phyloP scores from a whole-genome alignment of 2,113 vertebrate species.

The Tringa solitaria region DNA sequence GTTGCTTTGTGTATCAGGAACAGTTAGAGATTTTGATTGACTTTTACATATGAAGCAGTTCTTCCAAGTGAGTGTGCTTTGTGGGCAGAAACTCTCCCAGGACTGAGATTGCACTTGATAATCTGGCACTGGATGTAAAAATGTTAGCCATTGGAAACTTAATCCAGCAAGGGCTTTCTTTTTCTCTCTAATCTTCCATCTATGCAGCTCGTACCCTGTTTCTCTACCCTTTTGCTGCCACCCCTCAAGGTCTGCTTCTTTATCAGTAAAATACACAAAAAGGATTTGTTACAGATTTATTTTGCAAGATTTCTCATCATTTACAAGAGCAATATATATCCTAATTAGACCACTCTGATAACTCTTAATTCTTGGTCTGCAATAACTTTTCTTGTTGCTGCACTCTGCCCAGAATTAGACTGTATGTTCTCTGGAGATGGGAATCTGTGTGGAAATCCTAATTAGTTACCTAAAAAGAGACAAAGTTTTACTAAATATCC shows the following conservation, averaged over 20 bases:
- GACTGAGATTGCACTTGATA: neutral
- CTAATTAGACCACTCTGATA: neutral
- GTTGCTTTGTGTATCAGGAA: neutral
- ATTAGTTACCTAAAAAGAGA: neutral
- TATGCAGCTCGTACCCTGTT: neutral
- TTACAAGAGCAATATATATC: neutral
- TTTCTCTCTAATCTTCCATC: neutral
- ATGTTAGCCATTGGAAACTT: neutral
- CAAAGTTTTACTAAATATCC: neutral
- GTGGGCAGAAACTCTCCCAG: constrained; percentile 3
- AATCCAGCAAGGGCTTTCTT: neutral
- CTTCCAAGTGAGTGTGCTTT: neutral
- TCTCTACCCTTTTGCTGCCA: neutral
- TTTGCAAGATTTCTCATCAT: neutral
- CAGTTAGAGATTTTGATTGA: neutral
- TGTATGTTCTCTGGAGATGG: neutral
- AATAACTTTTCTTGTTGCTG: neutral
- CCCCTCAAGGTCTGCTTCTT: neutral
- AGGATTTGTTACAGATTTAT: neutral
- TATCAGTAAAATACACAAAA: neutral
- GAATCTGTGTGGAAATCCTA: neutral
- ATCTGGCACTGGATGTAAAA: neutral
- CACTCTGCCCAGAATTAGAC: neutral
- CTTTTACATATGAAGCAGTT: neutral
- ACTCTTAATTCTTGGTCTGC: neutral